These are phyloP conservation scores for Pachypanchax playfairii DNA, from an alignment of 2,113 vertebrate genomes.

Conservation along the genomic window DNA sequence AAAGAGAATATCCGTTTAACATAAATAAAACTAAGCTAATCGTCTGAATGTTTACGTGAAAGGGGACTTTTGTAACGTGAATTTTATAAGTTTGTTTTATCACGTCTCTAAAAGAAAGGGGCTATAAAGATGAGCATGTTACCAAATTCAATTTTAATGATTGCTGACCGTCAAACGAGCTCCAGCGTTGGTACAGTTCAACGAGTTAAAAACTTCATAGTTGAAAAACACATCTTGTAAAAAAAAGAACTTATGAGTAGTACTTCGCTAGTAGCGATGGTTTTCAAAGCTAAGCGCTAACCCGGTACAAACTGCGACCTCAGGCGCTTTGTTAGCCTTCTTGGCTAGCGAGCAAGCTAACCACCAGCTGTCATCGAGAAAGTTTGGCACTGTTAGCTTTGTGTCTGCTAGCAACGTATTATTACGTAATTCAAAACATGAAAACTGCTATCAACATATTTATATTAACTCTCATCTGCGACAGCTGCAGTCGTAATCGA, in stretches of 20 bases:
- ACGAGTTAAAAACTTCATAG: background rate
- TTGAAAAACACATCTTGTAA: background rate
- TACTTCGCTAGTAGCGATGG: background rate
- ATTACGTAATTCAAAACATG: background rate
- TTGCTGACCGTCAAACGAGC: background rate
- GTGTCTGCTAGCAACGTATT: background rate
- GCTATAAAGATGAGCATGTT: background rate
- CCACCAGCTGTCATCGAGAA: constrained; percentile 59
- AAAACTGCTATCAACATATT: background rate
- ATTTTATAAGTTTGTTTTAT: constrained; percentile 4
- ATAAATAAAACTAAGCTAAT: too few species aligned
- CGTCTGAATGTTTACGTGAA: too few species aligned
- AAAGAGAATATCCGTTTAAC: too few species aligned
- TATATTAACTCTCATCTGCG: background rate
- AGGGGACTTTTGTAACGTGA: too few species aligned
- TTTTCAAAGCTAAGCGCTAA: constrained; percentile 23
- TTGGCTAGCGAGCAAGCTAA: constrained; percentile 50
- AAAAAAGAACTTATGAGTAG: too few species aligned
- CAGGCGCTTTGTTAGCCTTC: constrained; percentile 67
- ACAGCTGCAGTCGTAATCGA: background rate
- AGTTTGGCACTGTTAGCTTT: background rate
- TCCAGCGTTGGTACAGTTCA: background rate
- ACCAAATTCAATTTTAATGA: background rate
- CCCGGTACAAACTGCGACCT: constrained; percentile 11
- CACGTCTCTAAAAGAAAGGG: background rate